phyloP scores from a whole-genome alignment of 2,888 invertebrate genomes.

The Chloromyia formosa region DNA sequence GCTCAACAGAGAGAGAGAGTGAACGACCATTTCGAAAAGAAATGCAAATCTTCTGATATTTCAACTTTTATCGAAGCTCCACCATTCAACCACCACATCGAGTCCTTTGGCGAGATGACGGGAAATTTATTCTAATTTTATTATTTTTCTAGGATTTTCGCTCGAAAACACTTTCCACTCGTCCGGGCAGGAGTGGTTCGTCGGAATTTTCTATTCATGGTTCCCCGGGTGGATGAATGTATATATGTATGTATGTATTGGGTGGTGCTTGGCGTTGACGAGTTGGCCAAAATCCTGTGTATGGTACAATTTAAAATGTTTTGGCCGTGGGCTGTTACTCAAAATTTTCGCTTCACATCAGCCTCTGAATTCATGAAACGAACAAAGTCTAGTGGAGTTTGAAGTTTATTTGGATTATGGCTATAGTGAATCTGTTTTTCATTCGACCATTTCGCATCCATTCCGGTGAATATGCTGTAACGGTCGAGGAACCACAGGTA shows the following conservation, averaged over 20 bases:
- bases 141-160: constrained; percentile 40
- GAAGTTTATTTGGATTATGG: constrained; percentile 38
- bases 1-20: no score
- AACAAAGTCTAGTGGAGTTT: constrained; percentile 43
- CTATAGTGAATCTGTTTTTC: constrained; percentile 10
- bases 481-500: not conserved
- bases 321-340: constrained; percentile 35
- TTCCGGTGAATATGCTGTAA: not conserved
- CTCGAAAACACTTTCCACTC: constrained; percentile 25
- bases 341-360: constrained; percentile 42
- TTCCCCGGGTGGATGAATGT: no score
- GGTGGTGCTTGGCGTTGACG: no score
- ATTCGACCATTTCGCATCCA: constrained; percentile 1
- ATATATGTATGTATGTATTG: no score
- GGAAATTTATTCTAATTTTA: constrained; percentile 46
- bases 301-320: constrained; percentile 29
- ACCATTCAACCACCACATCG: constrained; percentile 15
- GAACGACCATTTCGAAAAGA: constrained; percentile 26
- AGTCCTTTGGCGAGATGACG: constrained; percentile 41
- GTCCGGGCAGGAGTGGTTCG: not conserved
- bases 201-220: not conserved
- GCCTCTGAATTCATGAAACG: constrained; percentile 21
- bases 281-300: no score
- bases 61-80: constrained; percentile 44
- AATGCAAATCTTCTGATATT: constrained; percentile 46